Evolutionary conservation across 2,888 invertebrate species (phyloP), one percentile per base, ranked within the genome.

Genomic region (Gasteruption jaculator): DNA sequence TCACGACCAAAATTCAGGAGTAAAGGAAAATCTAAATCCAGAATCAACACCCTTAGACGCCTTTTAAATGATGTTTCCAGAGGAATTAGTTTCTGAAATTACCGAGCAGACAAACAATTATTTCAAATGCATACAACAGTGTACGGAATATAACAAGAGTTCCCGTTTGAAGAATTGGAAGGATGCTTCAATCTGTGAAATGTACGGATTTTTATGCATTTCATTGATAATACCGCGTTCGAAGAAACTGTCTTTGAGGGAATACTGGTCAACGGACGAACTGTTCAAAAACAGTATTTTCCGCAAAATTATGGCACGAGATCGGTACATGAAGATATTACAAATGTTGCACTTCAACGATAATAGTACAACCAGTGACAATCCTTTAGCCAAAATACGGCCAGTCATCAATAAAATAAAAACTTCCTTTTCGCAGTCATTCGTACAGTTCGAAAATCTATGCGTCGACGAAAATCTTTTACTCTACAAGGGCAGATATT

Each of bases 21-120:
- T 42, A 42, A 37, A 36, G 6, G 29, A 25, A 35, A 29, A n/a
- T 36, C 24, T 41, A 3, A 36, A 25, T 7, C 18, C 35, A 35
- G 24, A 41, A 41, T 41, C 35, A 30, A 35, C 35, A 36, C 30
- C 29, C 19, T 41, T 41, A 24, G 35, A 30, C 18, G 36, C 36
- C 24, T 32, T 37, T 41, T 35, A 41, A 41, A 41, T 41, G 22
- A 29, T 29, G 3, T 41, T 35, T 34, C 16, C 41, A 12, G 30
- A 41, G 14, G 30, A 41, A 44, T 43, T 39, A 43, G 38, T 43
- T 8, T 2, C 30, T 34, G 18, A 38, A 43, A 45, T 41, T 27
- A 37, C 40, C 20, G 20, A 32, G 37, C 33, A 43, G 43, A 43
- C 43, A 38, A 43, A 39, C 26, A 24, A 43, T 29, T 43, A 39